Evolutionary conservation across 2,797 vertebrate genomes (phyloP).

Genomic region (Chromobotia macracanthus): DNA sequence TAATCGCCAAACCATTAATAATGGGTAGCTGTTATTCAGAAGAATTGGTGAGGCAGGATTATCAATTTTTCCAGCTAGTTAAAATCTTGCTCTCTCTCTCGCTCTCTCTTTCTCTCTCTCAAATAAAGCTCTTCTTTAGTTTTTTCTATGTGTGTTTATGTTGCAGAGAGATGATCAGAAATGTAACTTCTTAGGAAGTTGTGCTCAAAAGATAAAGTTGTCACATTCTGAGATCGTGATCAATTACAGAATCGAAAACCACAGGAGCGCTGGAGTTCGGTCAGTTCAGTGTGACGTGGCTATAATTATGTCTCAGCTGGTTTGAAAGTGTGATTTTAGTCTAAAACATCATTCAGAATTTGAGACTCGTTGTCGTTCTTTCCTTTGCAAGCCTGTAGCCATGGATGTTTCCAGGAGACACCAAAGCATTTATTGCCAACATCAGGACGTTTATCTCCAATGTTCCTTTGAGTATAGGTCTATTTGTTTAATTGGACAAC

Average conservation of each 20-base stretch:
- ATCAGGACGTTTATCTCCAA: slow-evolving; percentile 7
- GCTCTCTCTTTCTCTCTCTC: no score
- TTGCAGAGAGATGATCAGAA: not conserved
- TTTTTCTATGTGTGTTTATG: not conserved
- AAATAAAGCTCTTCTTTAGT: not conserved
- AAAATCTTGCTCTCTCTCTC: no score
- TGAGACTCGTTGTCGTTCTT: slow-evolving; percentile 35
- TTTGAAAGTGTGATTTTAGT: slow-evolving; percentile 2
- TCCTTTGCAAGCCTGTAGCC: slow-evolving; percentile 23
- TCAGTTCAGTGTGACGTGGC: not conserved
- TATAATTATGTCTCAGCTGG: not conserved
- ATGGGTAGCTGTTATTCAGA: not conserved
- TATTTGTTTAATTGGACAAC: slow-evolving; percentile 25
- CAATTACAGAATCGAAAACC: slow-evolving; percentile 8
- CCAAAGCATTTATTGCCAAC: slow-evolving; percentile 1
- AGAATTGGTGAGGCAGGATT: not conserved
- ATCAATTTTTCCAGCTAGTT: not conserved
- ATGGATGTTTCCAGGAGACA: slow-evolving; percentile 31
- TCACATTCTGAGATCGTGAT: not conserved
- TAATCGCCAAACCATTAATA: not conserved
- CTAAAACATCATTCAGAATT: slow-evolving; percentile 14
- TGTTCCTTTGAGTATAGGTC: not conserved
- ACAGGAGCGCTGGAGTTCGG: slow-evolving; percentile 7
- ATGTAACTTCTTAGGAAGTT: not conserved
- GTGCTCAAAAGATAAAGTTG: not conserved